Percentiles rank a stretch among this genome's conserved stretches.
Conservation (phyloP, 1,140 invertebrate species). For the Idris sp. region DNA sequence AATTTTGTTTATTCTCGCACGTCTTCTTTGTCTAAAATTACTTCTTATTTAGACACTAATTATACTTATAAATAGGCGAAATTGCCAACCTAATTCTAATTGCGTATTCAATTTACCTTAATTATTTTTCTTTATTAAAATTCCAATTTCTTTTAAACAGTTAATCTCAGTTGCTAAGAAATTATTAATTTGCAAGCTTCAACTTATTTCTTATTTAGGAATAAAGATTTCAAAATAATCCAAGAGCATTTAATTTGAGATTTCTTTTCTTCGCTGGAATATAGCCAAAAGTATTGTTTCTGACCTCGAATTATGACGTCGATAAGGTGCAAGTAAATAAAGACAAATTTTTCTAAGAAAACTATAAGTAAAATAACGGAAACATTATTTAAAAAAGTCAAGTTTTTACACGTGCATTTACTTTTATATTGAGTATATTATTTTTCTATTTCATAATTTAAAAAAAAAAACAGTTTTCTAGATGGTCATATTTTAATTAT, state of each 20-base stretch:
- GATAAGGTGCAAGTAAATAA: conserved; percentile 30
- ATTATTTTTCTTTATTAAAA: too few relatives aligned
- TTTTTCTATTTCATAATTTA: too few relatives aligned
- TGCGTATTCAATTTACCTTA: too few relatives aligned
- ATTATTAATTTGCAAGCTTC: too few relatives aligned
- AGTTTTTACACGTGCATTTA: too few relatives aligned
- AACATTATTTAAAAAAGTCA: too few relatives aligned
- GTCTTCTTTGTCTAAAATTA: conserved; percentile 28
- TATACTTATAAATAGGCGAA: conserved; percentile 18
- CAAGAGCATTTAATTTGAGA: conserved; percentile 56
- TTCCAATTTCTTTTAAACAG: too few relatives aligned
- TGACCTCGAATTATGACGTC: conserved; percentile 61
- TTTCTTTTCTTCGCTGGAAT: conserved; percentile 59
- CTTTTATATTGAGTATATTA: too few relatives aligned
- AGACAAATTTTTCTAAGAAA: conserved; percentile 3
- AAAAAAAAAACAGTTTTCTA: too few relatives aligned
- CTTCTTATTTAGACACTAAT: conserved; percentile 13
- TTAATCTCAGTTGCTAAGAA: too few relatives aligned
- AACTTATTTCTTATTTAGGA: conserved; percentile 28
- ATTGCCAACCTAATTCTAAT: conserved; percentile 1
- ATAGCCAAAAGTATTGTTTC: conserved; percentile 64
- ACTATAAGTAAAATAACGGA: too few relatives aligned
- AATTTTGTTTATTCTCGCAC: conserved; percentile 7
- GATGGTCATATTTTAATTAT: too few relatives aligned
- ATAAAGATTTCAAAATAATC: conserved; percentile 36